Evolutionary conservation across 2,888 invertebrate genomes (phyloP), one percentile per base, ranked within the genome.

Genomic region (Lepas anatifera): DNA sequence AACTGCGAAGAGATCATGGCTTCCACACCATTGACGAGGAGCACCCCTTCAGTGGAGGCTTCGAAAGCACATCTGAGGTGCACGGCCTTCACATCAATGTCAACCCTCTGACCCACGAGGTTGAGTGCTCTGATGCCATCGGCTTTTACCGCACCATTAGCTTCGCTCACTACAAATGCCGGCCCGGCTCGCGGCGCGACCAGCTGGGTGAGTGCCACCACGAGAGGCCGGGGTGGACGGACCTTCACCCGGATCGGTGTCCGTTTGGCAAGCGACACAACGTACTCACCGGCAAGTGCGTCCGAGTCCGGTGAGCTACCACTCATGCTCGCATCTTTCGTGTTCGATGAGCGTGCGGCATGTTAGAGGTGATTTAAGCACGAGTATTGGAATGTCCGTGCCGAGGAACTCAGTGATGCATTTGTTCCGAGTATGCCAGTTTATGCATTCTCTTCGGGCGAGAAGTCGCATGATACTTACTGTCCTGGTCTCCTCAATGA

Each of bases 121-220:
- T 52, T 4, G 52, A 52, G 52, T 52, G 52, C 29, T 52, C 52
- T 27, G 52, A 52, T 16, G 29, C 52, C 29, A 52, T 52, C 52
- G 52, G 52, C 29, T 52, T 13, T 29, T 52, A 52, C 52, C 52
- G 52, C 52, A 52, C 52, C 52, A 29, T 29, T 16, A 52, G 52
- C 29, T 52, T 52, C 52, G 52, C 52, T 27, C 52, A 52, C 52
- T 52, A 52, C 52, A 52, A 52, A 29, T 52, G 52, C 52, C 52
- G 52, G 52, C 52, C 52, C 8, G 52, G 52, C 29, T 52, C 52
- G 52, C 52, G 52, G 16, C 52, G 52, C 29, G 52, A 52, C 52
- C 52, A 29, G 29, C 52, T 52, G 13, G 52, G 52, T 13, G 52
- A 52, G 52, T 52, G 52, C 52, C 52, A 52, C 29, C 52, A 52